Base-by-base conservation (phyloP, 2,113 vertebrate genomes). In the Promerops cafer region DNA sequence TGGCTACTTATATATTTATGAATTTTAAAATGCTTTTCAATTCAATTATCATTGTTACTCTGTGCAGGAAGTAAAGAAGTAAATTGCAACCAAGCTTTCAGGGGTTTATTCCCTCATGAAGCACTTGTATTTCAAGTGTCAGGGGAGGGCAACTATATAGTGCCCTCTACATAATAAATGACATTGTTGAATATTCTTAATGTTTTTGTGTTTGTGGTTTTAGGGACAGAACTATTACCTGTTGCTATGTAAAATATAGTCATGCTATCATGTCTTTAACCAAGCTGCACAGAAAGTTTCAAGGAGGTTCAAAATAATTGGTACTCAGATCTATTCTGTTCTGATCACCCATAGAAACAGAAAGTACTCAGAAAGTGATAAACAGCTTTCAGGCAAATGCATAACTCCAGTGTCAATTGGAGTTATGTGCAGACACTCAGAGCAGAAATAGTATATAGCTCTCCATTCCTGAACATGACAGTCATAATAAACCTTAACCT, bases 1-100 rank as follows among this genome's bases (percentile, higher is more conserved):
- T 97, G 90, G 93, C 95, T 96, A 93, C 91, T 97, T 96, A 97
- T 90, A 95, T 96, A 96, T 96, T 96, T 96, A 97, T 97, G 93
- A 96, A 93, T 97, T 96, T 94, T 92, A 91, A 93, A 97, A 97
- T 96, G 94, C 86, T 93, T 97, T 97, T 93, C 92, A 97, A 83
- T 90, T 88, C 93, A 95, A 94, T 88, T 94, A 90, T 77, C 75
- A 79, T 77, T 94, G 89, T 93, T 92, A 87, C 64, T 93, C 28
- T 86, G 54, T 93, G 59, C 90, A 96, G 96, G 95, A 97, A 97
- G 94, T 91, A 94, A 94, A 97, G 93, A 97, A 93, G 86, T 96
- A 93, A 97, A 95, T 95, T 96, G 91, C 94, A 97, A 95, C 95
- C 83, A 92, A 91, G 94, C 95, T 96, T 97, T 97, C 95, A 95